A percentile compares a stretch with the other conserved stretches of the same genome.
Evolutionary conservation across 2,888 invertebrate species (phyloP).

Genomic region (Diloba caeruleocephala): DNA sequence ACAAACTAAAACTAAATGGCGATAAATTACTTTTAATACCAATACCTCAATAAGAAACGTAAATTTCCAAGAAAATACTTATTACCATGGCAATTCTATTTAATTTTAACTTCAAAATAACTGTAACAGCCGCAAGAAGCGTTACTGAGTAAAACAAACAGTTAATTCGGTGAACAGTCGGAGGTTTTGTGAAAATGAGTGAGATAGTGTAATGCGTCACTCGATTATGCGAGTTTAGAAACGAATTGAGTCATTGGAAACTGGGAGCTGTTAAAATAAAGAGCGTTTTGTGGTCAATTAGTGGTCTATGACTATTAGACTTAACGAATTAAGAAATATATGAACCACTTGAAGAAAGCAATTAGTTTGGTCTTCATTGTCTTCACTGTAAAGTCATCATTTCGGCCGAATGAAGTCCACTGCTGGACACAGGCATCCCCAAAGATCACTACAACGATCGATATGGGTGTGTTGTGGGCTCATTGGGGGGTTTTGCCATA

Average conservation of each 20-base stretch:
- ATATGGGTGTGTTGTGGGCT: too few relatives aligned
- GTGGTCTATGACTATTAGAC: slow-evolving; percentile 23
- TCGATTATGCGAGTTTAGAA: slow-evolving; percentile 18
- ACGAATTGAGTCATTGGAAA: slow-evolving; percentile 41
- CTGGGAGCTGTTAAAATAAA: slow-evolving; percentile 30
- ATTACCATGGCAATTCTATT: slow-evolving; percentile 9
- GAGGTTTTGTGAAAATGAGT: slow-evolving; percentile 22
- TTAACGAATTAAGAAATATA: neutral
- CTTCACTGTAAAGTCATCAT: too few relatives aligned
- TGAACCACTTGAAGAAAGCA: slow-evolving; percentile 11
- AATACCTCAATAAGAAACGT: slow-evolving; percentile 1
- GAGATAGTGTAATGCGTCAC: slow-evolving; percentile 41
- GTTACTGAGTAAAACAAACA: slow-evolving; percentile 33
- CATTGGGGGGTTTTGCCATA: too few relatives aligned
- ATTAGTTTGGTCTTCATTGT: too few relatives aligned
- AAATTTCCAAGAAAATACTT: slow-evolving; percentile 13
- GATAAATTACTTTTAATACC: neutral
- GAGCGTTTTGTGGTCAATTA: slow-evolving; percentile 28
- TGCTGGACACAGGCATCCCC: too few relatives aligned
- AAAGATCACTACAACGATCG: too few relatives aligned
- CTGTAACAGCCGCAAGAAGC: slow-evolving; percentile 33
- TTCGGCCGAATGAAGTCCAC: too few relatives aligned
- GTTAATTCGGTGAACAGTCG: slow-evolving; percentile 28
- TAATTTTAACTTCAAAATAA: slow-evolving; percentile 3
- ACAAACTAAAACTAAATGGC: too few relatives aligned